Base-by-base conservation (phyloP, 2,797 vertebrate species). In the Lutjanus argentimaculatus region DNA sequence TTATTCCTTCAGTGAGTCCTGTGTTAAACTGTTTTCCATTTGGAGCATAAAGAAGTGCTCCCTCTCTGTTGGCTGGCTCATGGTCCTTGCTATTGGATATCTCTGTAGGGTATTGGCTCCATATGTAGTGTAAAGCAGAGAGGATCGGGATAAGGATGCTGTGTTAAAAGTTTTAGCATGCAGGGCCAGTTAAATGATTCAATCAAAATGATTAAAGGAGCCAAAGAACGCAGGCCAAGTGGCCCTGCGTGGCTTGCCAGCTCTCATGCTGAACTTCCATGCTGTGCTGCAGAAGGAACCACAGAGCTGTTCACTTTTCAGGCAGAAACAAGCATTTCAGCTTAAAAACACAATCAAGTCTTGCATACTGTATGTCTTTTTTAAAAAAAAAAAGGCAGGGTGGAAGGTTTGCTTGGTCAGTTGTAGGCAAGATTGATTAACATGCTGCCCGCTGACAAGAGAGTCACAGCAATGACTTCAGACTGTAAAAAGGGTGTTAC, bases 141-240 rank as follows among this genome's bases (percentile, higher is more conserved):
- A 58, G 56, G 40, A 63, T 79, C 69, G 67, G 52, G 58, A 72
- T 77, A 61, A 68, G 79, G 75, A 82, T 55, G 48, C 77, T 43
- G 76, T 79, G 77, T 79, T 72, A 80, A 80, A 75, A 59, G 59
- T 82, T 82, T 81, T 65, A 66, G 75, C 82, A 69, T 79, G 55
- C 77, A 56, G 78, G 61, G 72, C 77, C 82, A 77, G 82, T 75
- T 45, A 77, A 82, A 78, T 80, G 30, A 86, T 90, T 89, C 55
- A 82, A 80, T 91, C 74, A 79, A 72, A 88, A 72, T 80, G 69
- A 88, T 85, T 84, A 69, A 87, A 83, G 56, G 64, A 88, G 72
- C 82, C 66, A 71, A 71, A 68, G 68, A 66, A 77, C 22, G 21
- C 64, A 19, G 72, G 85, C 87, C 85, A 82, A 89, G 63, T 82